phyloP scores from a whole-genome alignment of 2,888 invertebrate genomes.

The Drepanosiphum platanoidis region DNA sequence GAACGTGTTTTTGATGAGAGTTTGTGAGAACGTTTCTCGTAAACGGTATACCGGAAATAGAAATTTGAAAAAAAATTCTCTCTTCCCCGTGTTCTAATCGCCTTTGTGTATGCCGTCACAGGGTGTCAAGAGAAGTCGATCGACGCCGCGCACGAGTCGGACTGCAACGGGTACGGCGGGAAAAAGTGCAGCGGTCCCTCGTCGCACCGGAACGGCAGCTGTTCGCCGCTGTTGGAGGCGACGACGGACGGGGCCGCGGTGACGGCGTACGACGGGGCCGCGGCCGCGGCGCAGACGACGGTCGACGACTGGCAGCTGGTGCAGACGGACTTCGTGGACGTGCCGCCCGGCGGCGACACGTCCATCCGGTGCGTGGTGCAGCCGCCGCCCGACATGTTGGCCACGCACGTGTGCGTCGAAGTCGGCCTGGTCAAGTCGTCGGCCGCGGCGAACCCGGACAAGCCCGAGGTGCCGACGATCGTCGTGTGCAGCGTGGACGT shows the following conservation, averaged over 20 bases:
- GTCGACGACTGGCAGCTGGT: conserved; percentile 17
- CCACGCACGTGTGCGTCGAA: conserved; percentile 72
- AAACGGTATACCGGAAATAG: too few relatives aligned
- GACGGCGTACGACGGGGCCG: neutral
- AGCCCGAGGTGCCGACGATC: conserved; percentile 64
- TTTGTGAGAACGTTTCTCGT: too few relatives aligned
- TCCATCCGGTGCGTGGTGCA: conserved; percentile 55
- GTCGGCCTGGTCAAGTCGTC: conserved; percentile 67
- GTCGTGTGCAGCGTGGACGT: conserved; percentile 67
- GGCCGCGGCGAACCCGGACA: conserved; percentile 35
- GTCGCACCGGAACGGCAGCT: conserved; percentile 17
- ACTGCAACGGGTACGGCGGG: neutral
- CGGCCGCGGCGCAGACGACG: neutral
- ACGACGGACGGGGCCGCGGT: neutral
- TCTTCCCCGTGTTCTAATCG: too few relatives aligned
- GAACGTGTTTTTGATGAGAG: too few relatives aligned
- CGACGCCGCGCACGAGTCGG: conserved; percentile 5
- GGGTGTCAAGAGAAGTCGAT: conserved; percentile 44
- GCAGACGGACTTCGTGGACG: conserved; percentile 30
- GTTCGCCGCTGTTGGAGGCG: conserved; percentile 19
- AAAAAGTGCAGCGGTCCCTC: neutral
- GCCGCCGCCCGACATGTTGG: conserved; percentile 68
- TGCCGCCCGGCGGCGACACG: conserved; percentile 20
- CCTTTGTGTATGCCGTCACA: too few relatives aligned
- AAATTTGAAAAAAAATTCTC: too few relatives aligned